Evolutionary conservation across 2,113 vertebrate species (phyloP).

Genomic region (Lepisosteus oculatus): DNA sequence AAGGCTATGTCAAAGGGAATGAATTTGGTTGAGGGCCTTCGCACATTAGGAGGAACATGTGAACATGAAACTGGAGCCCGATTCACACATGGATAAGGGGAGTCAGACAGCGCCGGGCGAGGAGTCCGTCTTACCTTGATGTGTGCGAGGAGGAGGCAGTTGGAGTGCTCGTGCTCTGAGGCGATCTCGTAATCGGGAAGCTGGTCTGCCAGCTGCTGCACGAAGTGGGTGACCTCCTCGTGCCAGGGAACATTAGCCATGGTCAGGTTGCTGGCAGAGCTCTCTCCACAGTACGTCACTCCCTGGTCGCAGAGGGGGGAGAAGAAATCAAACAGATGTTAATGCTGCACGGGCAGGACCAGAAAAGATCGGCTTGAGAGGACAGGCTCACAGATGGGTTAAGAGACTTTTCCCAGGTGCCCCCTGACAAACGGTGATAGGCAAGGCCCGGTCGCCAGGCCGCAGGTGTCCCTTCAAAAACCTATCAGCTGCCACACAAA

Average conservation of each 20-base stretch:
- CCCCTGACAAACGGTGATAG: no score
- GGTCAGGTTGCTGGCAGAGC: constrained; percentile 87
- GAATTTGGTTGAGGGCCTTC: no score
- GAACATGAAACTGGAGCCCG: no score
- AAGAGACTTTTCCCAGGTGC: no score
- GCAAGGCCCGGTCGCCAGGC: no score
- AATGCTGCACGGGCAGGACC: neutral
- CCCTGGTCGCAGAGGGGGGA: constrained; percentile 62
- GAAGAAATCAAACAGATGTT: neutral
- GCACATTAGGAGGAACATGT: no score
- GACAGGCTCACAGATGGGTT: no score
- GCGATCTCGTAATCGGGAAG: constrained; percentile 80
- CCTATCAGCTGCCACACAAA: no score
- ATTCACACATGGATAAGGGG: no score
- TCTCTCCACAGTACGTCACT: constrained; percentile 93
- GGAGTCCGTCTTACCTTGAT: constrained; percentile 69
- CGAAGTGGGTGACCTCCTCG: constrained; percentile 84
- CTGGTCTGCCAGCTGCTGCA: constrained; percentile 74
- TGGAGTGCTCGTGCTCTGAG: constrained; percentile 91
- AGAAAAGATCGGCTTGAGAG: neutral
- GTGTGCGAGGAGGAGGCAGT: constrained; percentile 87
- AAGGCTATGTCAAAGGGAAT: no score
- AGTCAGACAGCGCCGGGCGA: neutral
- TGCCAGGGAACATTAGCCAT: constrained; percentile 98
- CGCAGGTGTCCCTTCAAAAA: no score